Conservation (phyloP, 1,140 invertebrate genomes). For the Helicoverpa armigera region DNA sequence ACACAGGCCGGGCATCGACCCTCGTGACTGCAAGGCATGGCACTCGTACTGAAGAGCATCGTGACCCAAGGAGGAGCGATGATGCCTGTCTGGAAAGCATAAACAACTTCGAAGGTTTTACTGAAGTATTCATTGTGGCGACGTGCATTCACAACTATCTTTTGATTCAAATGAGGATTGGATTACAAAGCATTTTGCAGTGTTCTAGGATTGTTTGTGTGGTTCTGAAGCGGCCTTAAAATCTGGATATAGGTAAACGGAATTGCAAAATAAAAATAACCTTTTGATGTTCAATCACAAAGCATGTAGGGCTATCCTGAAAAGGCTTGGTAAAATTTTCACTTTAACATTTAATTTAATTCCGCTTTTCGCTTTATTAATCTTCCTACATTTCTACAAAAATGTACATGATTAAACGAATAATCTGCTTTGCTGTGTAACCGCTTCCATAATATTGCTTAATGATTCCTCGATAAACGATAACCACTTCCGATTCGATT, state of each 20-base stretch:
- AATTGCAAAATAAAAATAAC: too few species aligned
- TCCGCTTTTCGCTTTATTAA: slow-evolving; percentile 2
- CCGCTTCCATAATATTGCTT: slow-evolving; percentile 15
- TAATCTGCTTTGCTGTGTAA: slow-evolving; percentile 11
- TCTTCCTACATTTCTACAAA: neutral
- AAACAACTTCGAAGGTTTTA: slow-evolving; percentile 24
- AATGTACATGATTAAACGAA: slow-evolving; percentile 11
- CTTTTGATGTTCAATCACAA: neutral
- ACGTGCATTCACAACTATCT: neutral
- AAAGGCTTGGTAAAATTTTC: neutral
- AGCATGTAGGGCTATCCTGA: neutral
- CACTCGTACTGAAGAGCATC: slow-evolving; percentile 40
- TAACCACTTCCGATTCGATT: slow-evolving; percentile 10
- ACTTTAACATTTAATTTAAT: neutral
- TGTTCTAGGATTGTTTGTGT: too few species aligned
- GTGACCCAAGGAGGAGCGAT: slow-evolving; percentile 36
- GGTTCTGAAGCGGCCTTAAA: too few species aligned
- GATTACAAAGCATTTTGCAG: too few species aligned
- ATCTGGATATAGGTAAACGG: too few species aligned
- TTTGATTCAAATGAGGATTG: too few species aligned
- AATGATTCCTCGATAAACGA: slow-evolving; percentile 30
- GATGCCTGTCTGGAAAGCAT: slow-evolving; percentile 40
- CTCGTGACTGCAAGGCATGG: slow-evolving; percentile 53
- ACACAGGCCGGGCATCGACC: slow-evolving; percentile 75
- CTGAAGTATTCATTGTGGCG: neutral